These are phyloP conservation scores for Euwallacea fornicatus DNA, from an alignment of 1,140 invertebrate species.

Conservation along the genomic window DNA sequence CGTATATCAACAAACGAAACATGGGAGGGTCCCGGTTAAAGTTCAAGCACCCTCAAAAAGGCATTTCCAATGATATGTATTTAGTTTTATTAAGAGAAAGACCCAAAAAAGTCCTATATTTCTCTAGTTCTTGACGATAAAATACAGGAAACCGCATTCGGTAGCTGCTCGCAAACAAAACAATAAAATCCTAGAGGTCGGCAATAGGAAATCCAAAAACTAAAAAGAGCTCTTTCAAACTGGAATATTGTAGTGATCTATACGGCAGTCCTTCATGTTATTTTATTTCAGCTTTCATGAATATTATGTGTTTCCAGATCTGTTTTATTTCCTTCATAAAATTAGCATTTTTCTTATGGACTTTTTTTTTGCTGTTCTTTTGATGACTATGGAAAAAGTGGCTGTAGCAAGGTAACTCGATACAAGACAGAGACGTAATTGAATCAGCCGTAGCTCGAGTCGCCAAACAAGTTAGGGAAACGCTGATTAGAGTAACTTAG, in stretches of 20 bases:
- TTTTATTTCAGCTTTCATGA: conserved; percentile 1
- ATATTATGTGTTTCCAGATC: not conserved
- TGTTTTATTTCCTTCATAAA: too few species aligned
- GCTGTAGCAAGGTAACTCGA: not conserved
- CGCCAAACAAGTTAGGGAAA: conserved; percentile 16
- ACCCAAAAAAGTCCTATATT: not conserved
- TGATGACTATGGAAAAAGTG: not conserved
- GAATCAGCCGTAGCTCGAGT: not conserved
- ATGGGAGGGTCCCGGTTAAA: too few species aligned
- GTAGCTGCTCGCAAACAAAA: not conserved
- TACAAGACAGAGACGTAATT: not conserved
- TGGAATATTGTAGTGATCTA: not conserved
- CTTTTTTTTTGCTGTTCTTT: not conserved
- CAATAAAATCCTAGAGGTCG: conserved; percentile 5
- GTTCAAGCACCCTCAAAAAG: too few species aligned
- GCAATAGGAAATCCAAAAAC: conserved; percentile 2
- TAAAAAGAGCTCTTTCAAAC: not conserved
- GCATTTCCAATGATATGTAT: not conserved
- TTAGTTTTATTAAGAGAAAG: not conserved
- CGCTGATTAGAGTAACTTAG: conserved; percentile 12
- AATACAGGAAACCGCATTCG: conserved; percentile 1
- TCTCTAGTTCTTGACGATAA: not conserved
- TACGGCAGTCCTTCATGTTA: not conserved
- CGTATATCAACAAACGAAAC: too few species aligned
- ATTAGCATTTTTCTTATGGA: not conserved